phyloP scores from a whole-genome alignment of 2,113 vertebrate genomes.

The Leptodactylus fuscus region DNA sequence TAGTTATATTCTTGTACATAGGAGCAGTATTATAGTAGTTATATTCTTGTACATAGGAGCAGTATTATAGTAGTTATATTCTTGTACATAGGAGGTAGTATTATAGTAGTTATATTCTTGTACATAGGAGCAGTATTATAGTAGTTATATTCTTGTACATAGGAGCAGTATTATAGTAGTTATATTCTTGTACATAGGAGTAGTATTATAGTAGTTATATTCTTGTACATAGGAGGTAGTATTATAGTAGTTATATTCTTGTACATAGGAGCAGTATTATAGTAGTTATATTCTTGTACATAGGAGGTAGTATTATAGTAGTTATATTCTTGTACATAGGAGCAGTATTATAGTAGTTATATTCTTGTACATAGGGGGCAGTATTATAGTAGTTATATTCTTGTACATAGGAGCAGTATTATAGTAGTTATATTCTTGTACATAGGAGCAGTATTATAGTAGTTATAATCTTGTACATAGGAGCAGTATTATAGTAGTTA shows the following conservation, averaged over 20 bases:
- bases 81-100: neutral
- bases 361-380: neutral
- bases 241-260: no score
- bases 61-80: constrained; percentile 8
- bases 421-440: neutral
- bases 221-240: no score
- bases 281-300: constrained; percentile 1
- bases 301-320: neutral
- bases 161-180: neutral
- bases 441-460: constrained; percentile 2
- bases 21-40: constrained; percentile 3
- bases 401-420: neutral
- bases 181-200: neutral
- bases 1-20: constrained; percentile 12
- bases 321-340: constrained; percentile 6
- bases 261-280: neutral
- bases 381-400: constrained; percentile 25
- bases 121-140: neutral
- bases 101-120: constrained; percentile 15
- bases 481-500: constrained; percentile 5
- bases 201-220: no score
- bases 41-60: neutral
- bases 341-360: constrained; percentile 3
- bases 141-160: constrained; percentile 6
- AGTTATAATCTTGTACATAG: neutral